Percentiles rank a stretch among this genome's conserved stretches.
Evolutionary conservation across 2,888 invertebrate species (phyloP).

Genomic region (Drosophila demipolita): DNA sequence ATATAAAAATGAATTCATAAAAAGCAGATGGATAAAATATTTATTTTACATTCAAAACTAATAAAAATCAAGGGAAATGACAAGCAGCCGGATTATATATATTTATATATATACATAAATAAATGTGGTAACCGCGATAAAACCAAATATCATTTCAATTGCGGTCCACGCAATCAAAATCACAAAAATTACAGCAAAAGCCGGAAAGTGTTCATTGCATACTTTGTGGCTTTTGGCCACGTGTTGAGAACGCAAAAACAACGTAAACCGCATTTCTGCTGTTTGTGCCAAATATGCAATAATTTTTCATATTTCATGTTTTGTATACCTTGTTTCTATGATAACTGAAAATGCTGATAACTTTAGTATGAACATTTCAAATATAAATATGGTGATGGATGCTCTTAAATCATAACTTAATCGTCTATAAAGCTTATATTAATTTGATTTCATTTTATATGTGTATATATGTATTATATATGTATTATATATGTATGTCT

Average conservation of each 20-base stretch:
- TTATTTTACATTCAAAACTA: neutral
- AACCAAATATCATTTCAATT: slow-evolving; percentile 74
- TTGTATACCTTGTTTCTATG: slow-evolving; percentile 10
- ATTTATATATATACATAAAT: slow-evolving; percentile 7
- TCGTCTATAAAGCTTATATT: neutral
- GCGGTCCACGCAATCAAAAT: slow-evolving; percentile 66
- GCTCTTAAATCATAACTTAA: neutral
- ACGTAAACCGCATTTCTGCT: slow-evolving; percentile 54
- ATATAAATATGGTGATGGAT: neutral
- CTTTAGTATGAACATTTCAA: neutral
- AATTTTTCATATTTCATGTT: slow-evolving; percentile 43
- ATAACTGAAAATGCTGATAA: neutral
- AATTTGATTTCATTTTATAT: neutral
- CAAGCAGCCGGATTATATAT: neutral
- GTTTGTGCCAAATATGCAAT: slow-evolving; percentile 67
- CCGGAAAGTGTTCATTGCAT: slow-evolving; percentile 37
- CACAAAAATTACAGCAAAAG: slow-evolving; percentile 30
- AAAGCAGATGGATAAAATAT: neutral
- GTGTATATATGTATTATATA: no score
- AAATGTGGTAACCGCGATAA: slow-evolving; percentile 40
- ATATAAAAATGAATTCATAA: neutral
- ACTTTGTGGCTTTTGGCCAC: slow-evolving; percentile 53
- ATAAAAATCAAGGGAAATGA: neutral
- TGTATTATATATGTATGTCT: no score
- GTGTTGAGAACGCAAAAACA: slow-evolving; percentile 60